Evolutionary conservation across 2,888 invertebrate species (phyloP).

Genomic region (Lochmaea capreae): DNA sequence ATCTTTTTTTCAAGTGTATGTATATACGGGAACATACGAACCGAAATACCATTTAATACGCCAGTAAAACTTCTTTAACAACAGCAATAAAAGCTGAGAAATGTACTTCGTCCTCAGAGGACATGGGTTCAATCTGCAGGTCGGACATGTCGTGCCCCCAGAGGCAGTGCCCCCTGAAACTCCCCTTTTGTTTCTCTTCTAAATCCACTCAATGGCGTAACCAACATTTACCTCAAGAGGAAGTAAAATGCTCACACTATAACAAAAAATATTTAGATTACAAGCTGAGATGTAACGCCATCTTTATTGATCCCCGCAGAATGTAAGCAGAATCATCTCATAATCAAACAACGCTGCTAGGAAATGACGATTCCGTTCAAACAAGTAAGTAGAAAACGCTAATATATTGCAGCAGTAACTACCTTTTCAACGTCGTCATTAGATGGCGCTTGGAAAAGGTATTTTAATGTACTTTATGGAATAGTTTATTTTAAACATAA

Average conservation of each 20-base stretch:
- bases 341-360: too few species aligned
- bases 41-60: constrained; percentile 25
- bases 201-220: constrained; percentile 7
- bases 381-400: too few species aligned
- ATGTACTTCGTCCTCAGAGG: constrained; percentile 52
- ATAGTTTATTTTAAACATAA: too few species aligned
- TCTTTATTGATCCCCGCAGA: background rate
- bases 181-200: constrained; percentile 45
- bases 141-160: constrained; percentile 36
- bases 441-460: too few species aligned
- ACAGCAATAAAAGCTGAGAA: constrained; percentile 55
- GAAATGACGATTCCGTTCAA: too few species aligned
- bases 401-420: too few species aligned
- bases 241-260: background rate
- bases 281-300: background rate
- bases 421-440: too few species aligned
- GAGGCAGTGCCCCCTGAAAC: constrained; percentile 40
- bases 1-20: background rate
- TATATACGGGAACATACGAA: background rate
- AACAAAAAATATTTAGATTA: too few species aligned
- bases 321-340: too few species aligned
- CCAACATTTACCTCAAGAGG: background rate
- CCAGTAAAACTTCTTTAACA: constrained; percentile 31
- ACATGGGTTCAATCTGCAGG: constrained; percentile 50
- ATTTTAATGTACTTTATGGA: too few species aligned